Percentiles rank a stretch among this genome's conserved stretches.
Evolutionary conservation across 1,140 invertebrate genomes (phyloP).

Genomic region (Diplogasteroides magnus): DNA sequence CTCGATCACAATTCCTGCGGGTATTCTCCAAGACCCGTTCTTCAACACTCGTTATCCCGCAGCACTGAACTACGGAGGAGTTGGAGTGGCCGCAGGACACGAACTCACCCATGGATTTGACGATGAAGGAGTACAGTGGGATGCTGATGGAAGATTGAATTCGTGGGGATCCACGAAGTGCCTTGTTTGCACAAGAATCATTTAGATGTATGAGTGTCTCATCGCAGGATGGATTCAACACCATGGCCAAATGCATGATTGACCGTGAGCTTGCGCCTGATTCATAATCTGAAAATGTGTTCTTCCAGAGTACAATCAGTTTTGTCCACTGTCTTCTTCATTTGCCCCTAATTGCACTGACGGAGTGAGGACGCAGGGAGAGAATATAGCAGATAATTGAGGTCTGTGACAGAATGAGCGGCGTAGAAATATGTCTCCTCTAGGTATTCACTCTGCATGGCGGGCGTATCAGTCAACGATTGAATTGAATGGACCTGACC

Average conservation of each 20-base stretch:
- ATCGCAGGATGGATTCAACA: conserved; percentile 30
- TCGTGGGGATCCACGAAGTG: conserved; percentile 37
- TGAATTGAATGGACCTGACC: conserved; percentile 35
- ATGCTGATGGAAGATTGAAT: too few species aligned
- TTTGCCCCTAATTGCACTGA: conserved; percentile 29
- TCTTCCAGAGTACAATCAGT: conserved; percentile 43
- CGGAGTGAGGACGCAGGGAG: conserved; percentile 23
- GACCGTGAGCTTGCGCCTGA: too few species aligned
- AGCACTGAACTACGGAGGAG: conserved; percentile 56
- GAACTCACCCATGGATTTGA: too few species aligned
- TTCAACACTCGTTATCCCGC: conserved; percentile 24
- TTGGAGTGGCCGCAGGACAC: too few species aligned
- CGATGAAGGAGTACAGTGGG: too few species aligned
- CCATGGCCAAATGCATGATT: conserved; percentile 42
- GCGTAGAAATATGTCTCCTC: not conserved
- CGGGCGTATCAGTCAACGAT: conserved; percentile 37
- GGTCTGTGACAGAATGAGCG: too few species aligned
- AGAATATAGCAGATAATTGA: conserved; percentile 31
- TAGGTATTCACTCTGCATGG: conserved; percentile 42
- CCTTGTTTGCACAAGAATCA: conserved; percentile 39
- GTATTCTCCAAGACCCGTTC: conserved; percentile 28
- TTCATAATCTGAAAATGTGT: too few species aligned
- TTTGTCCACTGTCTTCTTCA: conserved; percentile 36
- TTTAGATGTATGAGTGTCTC: conserved; percentile 44
- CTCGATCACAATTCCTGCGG: conserved; percentile 25